These are phyloP conservation scores for Spilosoma lubricipeda DNA, from an alignment of 2,888 invertebrate genomes.

Conservation along the genomic window DNA sequence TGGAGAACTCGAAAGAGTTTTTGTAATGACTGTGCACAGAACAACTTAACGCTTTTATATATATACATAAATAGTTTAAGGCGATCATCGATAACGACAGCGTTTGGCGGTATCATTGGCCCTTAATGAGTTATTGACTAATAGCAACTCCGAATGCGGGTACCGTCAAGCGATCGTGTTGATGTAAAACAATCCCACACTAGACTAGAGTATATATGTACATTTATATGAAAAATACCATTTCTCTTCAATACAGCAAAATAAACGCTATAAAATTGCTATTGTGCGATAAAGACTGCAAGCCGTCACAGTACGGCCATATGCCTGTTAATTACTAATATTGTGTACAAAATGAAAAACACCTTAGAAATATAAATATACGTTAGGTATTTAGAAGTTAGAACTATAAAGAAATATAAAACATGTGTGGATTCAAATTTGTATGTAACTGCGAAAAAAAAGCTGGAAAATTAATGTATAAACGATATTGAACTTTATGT, in stretches of 20 bases:
- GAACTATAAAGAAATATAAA: background rate
- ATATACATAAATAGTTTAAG: no score
- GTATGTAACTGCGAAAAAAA: background rate
- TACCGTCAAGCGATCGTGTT: no score
- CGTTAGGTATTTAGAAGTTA: background rate
- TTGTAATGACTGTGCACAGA: background rate
- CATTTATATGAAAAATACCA: background rate
- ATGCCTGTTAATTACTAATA: background rate
- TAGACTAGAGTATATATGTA: background rate
- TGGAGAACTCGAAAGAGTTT: background rate
- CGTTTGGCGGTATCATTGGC: no score
- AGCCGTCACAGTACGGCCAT: background rate
- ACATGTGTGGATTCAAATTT: background rate
- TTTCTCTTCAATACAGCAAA: background rate
- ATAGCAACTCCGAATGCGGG: no score
- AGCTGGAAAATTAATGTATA: background rate
- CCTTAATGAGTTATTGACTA: no score
- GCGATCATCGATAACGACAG: no score
- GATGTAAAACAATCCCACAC: background rate
- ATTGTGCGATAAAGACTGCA: background rate
- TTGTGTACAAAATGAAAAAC: background rate
- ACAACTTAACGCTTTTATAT: background rate
- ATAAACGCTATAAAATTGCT: background rate
- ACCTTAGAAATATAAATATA: background rate
- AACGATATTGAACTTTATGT: background rate